Conservation (phyloP, 2,797 vertebrate genomes). For the Euthynnus affinis region DNA sequence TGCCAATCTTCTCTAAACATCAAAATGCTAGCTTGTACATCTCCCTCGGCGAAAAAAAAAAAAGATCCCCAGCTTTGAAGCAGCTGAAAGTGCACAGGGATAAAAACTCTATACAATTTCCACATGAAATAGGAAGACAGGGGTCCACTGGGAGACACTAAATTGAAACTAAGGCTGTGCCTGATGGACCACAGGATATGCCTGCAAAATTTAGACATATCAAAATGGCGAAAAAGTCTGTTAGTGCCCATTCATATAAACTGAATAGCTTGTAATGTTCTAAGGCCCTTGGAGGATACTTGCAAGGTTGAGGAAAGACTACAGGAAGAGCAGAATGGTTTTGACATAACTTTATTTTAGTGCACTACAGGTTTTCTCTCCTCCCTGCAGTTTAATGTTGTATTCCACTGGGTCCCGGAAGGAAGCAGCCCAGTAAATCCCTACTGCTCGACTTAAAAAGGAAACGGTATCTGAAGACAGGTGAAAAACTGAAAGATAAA, state of each 20-base stretch:
- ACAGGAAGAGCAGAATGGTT: constrained; percentile 97
- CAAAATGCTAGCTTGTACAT: constrained; percentile 88
- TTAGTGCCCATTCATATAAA: constrained; percentile 97
- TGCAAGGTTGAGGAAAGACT: constrained; percentile 90
- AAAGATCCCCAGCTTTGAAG: constrained; percentile 84
- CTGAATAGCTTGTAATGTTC: constrained; percentile 96
- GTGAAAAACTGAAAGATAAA: constrained; percentile 90
- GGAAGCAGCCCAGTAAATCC: constrained; percentile 94
- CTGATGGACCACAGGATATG: constrained; percentile 98
- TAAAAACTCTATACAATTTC: constrained; percentile 87
- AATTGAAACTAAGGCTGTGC: constrained; percentile 99
- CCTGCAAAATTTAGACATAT: constrained; percentile 96
- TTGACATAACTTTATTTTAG: constrained; percentile 97
- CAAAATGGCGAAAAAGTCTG: constrained; percentile 98
- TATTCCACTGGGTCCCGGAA: constrained; percentile 91
- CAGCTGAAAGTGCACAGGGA: constrained; percentile 82
- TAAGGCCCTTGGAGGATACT: constrained; percentile 90
- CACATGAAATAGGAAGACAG: constrained; percentile 92
- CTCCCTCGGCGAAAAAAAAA: constrained; percentile 78
- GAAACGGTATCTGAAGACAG: constrained; percentile 95
- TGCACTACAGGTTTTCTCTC: constrained; percentile 90
- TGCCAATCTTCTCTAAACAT: constrained; percentile 86
- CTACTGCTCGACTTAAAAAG: constrained; percentile 90
- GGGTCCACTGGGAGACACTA: constrained; percentile 92
- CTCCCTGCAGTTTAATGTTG: constrained; percentile 95